These are phyloP conservation scores for Orthosia gothica DNA, from an alignment of 2,888 invertebrate genomes.

Conservation along the genomic window DNA sequence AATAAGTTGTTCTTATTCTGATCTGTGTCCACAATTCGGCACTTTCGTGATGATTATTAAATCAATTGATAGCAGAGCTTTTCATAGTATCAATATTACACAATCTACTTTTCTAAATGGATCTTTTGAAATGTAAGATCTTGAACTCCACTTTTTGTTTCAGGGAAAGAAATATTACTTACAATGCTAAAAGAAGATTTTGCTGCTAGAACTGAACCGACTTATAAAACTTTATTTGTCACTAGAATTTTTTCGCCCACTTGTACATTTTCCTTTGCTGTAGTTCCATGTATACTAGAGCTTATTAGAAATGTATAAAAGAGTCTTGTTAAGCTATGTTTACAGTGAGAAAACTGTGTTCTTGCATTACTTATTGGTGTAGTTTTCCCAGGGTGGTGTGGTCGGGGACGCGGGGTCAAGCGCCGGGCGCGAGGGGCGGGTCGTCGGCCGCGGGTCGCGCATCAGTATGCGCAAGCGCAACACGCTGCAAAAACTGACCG, in stretches of 20 bases:
- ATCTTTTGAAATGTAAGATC: neutral
- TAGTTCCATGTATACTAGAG: neutral
- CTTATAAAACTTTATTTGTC: neutral
- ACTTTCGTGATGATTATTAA: constrained; percentile 6
- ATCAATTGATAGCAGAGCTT: constrained; percentile 14
- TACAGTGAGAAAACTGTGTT: constrained; percentile 29
- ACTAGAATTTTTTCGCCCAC: neutral
- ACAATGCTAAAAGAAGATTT: neutral
- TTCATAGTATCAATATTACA: neutral
- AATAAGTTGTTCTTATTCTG: constrained; percentile 48
- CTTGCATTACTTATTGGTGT: constrained; percentile 38
- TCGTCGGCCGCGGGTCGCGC: constrained; percentile 81
- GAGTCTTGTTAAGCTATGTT: neutral
- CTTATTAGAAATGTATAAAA: neutral
- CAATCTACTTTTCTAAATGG: neutral
- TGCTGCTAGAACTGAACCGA: neutral
- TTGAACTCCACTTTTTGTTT: constrained; percentile 7
- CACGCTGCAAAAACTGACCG: constrained; percentile 81
- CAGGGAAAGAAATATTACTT: neutral
- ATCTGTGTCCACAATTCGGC: constrained; percentile 14
- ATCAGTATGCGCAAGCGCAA: constrained; percentile 84
- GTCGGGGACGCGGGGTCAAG: constrained; percentile 86
- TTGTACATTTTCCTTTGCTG: neutral
- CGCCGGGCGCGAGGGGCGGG: constrained; percentile 79
- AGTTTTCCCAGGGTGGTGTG: constrained; percentile 68